Evolutionary conservation across 64 coral and sea anemone genomes (phyloP), one percentile per base, ranked within the genome.

Genomic region (Actinia tenebrosa): DNA sequence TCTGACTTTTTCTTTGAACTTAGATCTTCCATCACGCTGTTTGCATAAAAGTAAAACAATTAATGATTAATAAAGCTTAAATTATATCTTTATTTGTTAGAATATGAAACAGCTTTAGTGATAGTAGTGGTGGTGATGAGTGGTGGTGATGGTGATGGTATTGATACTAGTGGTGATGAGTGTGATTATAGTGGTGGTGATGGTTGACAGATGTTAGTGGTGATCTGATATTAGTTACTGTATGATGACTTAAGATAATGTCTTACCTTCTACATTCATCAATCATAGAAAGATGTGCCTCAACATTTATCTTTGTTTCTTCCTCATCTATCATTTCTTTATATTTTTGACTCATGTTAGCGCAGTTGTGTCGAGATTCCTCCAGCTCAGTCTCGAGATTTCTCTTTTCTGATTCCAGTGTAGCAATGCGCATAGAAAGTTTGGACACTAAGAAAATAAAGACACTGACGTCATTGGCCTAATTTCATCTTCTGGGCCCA

Each of bases 191-290:
- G 56, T 14, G 15, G 56, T 14, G 56, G 56, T 58, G 56, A 13
- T 58, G 56, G 7, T 50, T 37, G 30, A 37, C 30, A 37, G 30
- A 37, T 37, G 30, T 37, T 37, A 37, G 30, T 37, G 30, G 30
- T 37, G 30, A 37, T 58, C 56, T 58, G 56, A 58, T 50, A 16
- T 6, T 58, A 58, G 30, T 37, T 37, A 37, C 30, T 37, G 30
- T 37, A 16, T 7, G 56, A 14, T 58, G 56, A 14, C 10, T 11
- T 37, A 37, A 58, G 13, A 58, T 58, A 58, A 10, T 13, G 10
- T 14, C 69, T 10, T 91, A 98, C 95, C 95, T 98, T 64, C 83
- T 64, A 71, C 89, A 98, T n/a, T 98, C 95, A 59, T 98, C 89
- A 75, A 98, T 88, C 63, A 91, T 91, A 37, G 55, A 89, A 45